A percentile compares a stretch with the other conserved stretches of the same genome.
These are phyloP conservation scores for Tetragonula carbonaria DNA, from an alignment of 2,888 invertebrate species.

Conservation along the genomic window DNA sequence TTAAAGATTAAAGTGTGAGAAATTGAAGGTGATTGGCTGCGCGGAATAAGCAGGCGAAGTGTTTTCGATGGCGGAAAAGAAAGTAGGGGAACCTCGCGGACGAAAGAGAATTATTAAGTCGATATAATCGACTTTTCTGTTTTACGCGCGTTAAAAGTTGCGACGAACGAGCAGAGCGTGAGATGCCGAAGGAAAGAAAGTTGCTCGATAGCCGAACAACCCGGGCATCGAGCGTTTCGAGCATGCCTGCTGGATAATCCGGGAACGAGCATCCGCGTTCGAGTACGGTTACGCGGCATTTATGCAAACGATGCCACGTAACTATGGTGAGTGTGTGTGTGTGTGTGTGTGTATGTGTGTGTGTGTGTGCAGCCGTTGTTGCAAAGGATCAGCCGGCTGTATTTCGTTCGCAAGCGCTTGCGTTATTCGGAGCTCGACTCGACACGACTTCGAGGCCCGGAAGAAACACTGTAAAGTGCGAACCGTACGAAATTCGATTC, in stretches of 20 bases:
- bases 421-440: background rate
- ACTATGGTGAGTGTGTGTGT: no score
- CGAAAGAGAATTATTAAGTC: conserved; percentile 37
- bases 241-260: conserved; percentile 12
- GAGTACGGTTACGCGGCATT: conserved; percentile 8
- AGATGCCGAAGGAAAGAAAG: background rate
- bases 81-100: conserved; percentile 1
- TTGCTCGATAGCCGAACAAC: background rate
- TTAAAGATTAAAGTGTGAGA: conserved; percentile 35
- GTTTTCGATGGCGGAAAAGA: conserved; percentile 23
- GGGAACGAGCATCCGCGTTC: background rate
- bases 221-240: background rate
- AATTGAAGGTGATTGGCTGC: background rate
- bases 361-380: background rate
- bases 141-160: background rate
- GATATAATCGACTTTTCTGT: background rate
- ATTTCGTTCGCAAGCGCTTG: background rate
- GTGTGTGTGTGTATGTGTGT: no score
- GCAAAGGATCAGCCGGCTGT: no score
- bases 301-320: conserved; percentile 17
- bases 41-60: conserved; percentile 32
- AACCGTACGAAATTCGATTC: conserved; percentile 18
- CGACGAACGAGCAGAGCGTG: background rate
- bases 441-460: no score
- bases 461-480: no score